Percentiles rank a stretch among this genome's conserved stretches.
These are phyloP conservation scores for Hypocryptadius cinnamomeus DNA, from an alignment of 2,113 vertebrate species.

Conservation along the genomic window DNA sequence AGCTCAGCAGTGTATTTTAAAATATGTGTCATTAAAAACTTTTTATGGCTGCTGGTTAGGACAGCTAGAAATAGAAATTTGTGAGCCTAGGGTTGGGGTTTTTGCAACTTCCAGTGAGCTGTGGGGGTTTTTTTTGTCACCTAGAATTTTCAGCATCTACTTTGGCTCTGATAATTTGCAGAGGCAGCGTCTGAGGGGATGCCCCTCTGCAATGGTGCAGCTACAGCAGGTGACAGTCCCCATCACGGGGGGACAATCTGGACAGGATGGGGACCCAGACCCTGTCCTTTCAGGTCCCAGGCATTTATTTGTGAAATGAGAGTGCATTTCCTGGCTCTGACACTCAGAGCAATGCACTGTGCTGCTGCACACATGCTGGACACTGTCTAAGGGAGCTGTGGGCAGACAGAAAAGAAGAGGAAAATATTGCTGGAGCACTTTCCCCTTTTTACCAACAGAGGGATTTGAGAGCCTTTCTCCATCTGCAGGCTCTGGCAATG, in stretches of 20 bases:
- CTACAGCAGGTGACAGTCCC: background rate
- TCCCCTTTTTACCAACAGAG: conserved; percentile 61
- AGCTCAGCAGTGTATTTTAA: background rate
- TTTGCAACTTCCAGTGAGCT: background rate
- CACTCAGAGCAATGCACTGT: background rate
- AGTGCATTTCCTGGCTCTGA: background rate
- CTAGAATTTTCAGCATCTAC: background rate
- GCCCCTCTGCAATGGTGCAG: rapidly evolving
- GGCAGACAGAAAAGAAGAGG: background rate
- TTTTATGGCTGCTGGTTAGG: background rate
- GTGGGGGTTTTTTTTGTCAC: background rate
- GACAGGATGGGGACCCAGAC: background rate
- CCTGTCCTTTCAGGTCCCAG: background rate
- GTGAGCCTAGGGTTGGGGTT: background rate
- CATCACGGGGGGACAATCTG: rapidly evolving
- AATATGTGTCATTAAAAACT: background rate
- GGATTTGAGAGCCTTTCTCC: conserved; percentile 58
- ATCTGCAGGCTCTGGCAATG: background rate
- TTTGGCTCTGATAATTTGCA: background rate
- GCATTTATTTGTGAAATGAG: background rate
- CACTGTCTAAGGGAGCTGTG: background rate
- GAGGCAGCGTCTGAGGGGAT: background rate
- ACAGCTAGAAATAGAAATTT: background rate
- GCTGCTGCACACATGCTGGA: rapidly evolving
- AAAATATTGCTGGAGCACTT: conserved; percentile 41